Conservation (phyloP, 92 coral and sea anemone species). For the Montipora capitata region DNA sequence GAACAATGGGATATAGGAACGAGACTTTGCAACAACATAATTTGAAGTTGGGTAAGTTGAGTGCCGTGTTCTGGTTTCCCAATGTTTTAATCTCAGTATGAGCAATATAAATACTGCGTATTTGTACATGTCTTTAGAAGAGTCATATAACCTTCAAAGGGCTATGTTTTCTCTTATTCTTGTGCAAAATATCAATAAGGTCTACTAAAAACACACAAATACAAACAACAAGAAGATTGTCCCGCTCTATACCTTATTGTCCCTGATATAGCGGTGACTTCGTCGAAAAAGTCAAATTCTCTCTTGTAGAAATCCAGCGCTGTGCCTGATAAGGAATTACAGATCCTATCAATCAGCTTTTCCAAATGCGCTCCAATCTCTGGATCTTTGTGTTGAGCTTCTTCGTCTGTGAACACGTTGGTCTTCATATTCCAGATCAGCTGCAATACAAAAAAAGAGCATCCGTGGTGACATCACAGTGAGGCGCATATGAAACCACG, state of each 20-base stretch:
- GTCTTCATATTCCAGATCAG: constrained; percentile 99
- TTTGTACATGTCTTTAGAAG: too few relatives aligned
- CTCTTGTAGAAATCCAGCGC: constrained; percentile 94
- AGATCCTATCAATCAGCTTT: constrained; percentile 85
- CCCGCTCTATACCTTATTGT: constrained; percentile 82
- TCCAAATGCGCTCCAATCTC: constrained; percentile 93
- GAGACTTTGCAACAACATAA: too few relatives aligned
- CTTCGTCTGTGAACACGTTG: constrained; percentile 95
- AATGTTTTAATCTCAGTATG: too few relatives aligned
- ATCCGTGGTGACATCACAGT: background rate
- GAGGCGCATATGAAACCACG: background rate
- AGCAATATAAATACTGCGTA: too few relatives aligned
- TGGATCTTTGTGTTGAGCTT: constrained; percentile 87
- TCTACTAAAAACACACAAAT: too few relatives aligned
- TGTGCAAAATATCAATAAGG: too few relatives aligned
- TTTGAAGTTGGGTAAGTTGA: too few relatives aligned
- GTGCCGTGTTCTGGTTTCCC: too few relatives aligned
- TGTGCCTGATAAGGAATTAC: constrained; percentile 88
- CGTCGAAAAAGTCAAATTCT: constrained; percentile 97
- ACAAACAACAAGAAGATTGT: too few relatives aligned
- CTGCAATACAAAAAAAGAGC: constrained; percentile 36
- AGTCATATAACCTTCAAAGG: too few relatives aligned
- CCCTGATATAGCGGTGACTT: constrained; percentile 97
- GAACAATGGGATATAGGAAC: too few relatives aligned
- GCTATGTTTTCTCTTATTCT: too few relatives aligned